A percentile compares a stretch with the other conserved stretches of the same genome.
Conservation (phyloP, 2,113 vertebrate species). For the Poicephalus gulielmi region DNA sequence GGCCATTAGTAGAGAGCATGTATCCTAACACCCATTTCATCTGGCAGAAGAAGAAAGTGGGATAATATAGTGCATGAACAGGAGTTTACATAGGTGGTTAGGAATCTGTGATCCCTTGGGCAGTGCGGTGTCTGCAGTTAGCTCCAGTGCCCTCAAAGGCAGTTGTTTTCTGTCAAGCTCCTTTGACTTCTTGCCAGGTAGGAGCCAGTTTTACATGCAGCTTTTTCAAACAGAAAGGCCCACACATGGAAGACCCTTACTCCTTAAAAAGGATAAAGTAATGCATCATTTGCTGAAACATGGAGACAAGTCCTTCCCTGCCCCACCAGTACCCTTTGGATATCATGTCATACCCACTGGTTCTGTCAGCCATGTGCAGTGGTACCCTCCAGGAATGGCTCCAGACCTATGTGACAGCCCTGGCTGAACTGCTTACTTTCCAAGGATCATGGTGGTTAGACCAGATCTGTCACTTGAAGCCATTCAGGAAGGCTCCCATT, state of each 20-base stretch:
- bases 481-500: neutral
- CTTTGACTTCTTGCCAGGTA: neutral
- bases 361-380: neutral
- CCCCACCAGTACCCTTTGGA: neutral
- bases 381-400: neutral
- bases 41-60: neutral
- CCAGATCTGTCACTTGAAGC: neutral
- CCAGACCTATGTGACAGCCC: fast-evolving
- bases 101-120: neutral
- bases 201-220: neutral
- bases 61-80: neutral
- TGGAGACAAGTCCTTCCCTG: neutral
- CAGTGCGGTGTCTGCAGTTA: neutral
- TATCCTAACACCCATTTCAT: neutral
- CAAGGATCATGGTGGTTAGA: neutral
- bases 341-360: fast-evolving
- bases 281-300: neutral
- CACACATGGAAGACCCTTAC: neutral
- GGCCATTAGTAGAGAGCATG: neutral
- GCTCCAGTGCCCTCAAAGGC: neutral
- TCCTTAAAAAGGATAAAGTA: neutral
- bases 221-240: neutral
- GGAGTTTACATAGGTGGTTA: too few species aligned
- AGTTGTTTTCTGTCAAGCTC: neutral
- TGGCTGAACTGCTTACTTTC: neutral